These are phyloP conservation scores for Sturnus vulgaris DNA, from an alignment of 2,113 vertebrate genomes.

Conservation along the genomic window DNA sequence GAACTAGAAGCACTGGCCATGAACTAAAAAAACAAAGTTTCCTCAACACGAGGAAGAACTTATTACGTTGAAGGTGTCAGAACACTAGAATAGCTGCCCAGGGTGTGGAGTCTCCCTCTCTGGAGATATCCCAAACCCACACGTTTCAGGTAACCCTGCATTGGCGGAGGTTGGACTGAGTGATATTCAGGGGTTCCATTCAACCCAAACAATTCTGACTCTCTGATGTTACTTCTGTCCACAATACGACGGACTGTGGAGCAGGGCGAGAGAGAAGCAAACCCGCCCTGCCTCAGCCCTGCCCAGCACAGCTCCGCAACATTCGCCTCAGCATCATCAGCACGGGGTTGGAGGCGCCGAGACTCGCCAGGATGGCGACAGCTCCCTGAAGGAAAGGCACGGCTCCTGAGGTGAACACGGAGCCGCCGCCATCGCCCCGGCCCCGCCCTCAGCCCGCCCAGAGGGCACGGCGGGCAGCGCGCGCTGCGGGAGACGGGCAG, in stretches of 20 bases:
- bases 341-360: fast-evolving
- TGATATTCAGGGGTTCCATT: not conserved
- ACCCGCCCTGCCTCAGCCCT: not conserved
- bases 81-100: not conserved
- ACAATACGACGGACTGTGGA: not conserved
- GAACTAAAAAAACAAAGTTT: not conserved
- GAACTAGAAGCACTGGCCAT: not conserved
- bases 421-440: fast-evolving
- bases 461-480: fast-evolving
- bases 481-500: not conserved
- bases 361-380: fast-evolving
- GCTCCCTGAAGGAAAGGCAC: fast-evolving
- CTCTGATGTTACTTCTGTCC: not conserved
- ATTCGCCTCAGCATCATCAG: not conserved
- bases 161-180: fast-evolving
- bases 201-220: not conserved
- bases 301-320: not conserved
- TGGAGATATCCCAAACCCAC: not conserved
- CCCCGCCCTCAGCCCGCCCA: not conserved
- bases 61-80: fast-evolving
- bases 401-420: fast-evolving
- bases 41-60: not conserved
- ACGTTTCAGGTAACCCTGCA: not conserved
- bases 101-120: not conserved
- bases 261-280: too few relatives aligned